These are phyloP conservation scores for Osmoderma eremita DNA, from an alignment of 2,888 invertebrate genomes.

Conservation along the genomic window DNA sequence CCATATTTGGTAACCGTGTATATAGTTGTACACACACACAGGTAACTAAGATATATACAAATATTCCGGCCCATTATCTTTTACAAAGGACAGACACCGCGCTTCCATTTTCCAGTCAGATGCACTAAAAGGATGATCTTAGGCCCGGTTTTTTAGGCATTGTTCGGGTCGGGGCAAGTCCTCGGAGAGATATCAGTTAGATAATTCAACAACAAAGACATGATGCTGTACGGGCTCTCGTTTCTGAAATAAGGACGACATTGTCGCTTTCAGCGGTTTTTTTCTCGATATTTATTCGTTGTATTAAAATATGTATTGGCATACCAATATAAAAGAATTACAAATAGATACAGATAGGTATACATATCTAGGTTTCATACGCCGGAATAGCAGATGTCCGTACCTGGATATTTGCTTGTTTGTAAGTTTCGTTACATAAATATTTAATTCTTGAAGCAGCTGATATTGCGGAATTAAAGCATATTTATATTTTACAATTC, in stretches of 20 bases:
- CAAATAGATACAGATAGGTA: neutral
- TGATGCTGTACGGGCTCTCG: constrained; percentile 22
- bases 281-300: constrained; percentile 25
- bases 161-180: constrained; percentile 41
- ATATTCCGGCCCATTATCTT: constrained; percentile 42
- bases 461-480: neutral
- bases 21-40: constrained; percentile 39
- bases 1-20: constrained; percentile 37
- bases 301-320: constrained; percentile 35
- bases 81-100: constrained; percentile 53
- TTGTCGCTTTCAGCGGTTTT: neutral
- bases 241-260: constrained; percentile 14
- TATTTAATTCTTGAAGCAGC: neutral
- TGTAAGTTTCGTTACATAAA: neutral
- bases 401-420: neutral
- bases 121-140: constrained; percentile 60
- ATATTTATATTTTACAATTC: too few relatives aligned
- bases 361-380: neutral
- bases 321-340: constrained; percentile 18
- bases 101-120: constrained; percentile 59
- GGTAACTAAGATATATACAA: constrained; percentile 44
- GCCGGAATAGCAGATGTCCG: constrained; percentile 11
- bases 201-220: constrained; percentile 40
- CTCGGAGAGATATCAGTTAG: constrained; percentile 46
- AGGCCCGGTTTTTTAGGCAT: constrained; percentile 46